Evolutionary conservation across 2,113 vertebrate genomes (phyloP).

Genomic region (Rhagologus leucostigma): DNA sequence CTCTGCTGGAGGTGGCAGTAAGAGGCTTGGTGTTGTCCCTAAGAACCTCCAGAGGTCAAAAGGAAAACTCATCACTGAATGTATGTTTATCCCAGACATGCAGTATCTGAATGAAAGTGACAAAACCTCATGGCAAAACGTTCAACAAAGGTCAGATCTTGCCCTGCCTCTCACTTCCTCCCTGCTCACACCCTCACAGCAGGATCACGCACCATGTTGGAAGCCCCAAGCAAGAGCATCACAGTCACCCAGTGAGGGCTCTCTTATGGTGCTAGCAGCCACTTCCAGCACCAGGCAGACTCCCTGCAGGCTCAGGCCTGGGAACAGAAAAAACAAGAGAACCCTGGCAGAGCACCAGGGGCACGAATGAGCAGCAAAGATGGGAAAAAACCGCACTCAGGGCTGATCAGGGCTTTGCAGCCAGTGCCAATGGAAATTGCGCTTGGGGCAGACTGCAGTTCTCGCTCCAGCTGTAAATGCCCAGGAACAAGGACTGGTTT

Average conservation of each 20-base stretch:
- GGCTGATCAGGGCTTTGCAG: not conserved
- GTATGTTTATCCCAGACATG: rapidly evolving
- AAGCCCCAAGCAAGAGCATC: not conserved
- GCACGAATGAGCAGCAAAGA: rapidly evolving
- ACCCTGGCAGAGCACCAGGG: not conserved
- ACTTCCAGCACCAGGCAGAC: not conserved
- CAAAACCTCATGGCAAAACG: not conserved
- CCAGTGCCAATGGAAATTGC: rapidly evolving
- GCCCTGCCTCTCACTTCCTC: not conserved
- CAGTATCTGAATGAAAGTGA: not conserved
- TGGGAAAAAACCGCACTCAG: not conserved
- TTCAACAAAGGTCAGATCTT: not conserved
- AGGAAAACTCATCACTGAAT: not conserved
- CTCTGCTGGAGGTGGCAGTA: not conserved
- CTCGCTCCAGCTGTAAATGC: not conserved
- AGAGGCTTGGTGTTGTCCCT: not conserved
- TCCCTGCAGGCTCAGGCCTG: not conserved
- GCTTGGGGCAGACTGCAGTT: rapidly evolving
- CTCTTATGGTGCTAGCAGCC: not conserved
- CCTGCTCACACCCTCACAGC: not conserved
- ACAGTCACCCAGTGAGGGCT: not conserved
- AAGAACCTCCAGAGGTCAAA: not conserved
- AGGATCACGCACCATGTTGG: rapidly evolving
- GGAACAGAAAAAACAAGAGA: not conserved
- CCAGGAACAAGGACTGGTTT: not conserved